Conservation (phyloP, 2,888 invertebrate genomes). For the Ormyrus thymus region DNA sequence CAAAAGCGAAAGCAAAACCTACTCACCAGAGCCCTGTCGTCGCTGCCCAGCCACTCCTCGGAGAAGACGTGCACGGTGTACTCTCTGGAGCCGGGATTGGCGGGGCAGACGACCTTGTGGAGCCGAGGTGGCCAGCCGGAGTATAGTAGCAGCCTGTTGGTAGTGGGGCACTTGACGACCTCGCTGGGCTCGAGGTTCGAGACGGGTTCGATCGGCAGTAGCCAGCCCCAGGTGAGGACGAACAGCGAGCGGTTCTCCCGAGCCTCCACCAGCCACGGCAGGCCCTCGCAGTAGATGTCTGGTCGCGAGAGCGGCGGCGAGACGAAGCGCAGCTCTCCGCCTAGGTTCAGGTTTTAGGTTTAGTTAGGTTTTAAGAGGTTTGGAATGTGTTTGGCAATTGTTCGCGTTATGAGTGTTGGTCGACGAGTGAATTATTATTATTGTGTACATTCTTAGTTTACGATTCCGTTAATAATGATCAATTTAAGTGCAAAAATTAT, state of each 20-base stretch:
- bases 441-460: no score
- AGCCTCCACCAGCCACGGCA: constrained; percentile 88
- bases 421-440: no score
- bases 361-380: no score
- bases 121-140: constrained; percentile 81
- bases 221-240: constrained; percentile 88
- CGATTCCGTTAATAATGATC: no score
- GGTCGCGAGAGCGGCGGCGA: constrained; percentile 79
- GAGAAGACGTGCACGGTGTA: constrained; percentile 87
- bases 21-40: constrained; percentile 62
- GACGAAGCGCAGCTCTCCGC: constrained; percentile 81
- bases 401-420: no score
- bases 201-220: constrained; percentile 80
- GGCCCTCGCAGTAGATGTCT: constrained; percentile 83
- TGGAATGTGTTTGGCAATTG: no score
- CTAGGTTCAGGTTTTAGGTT: constrained; percentile 50
- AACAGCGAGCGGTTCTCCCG: constrained; percentile 88
- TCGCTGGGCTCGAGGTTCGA: constrained; percentile 66
- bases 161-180: constrained; percentile 81
- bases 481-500: no score
- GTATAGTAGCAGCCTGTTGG: constrained; percentile 88
- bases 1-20: not conserved
- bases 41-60: constrained; percentile 83
- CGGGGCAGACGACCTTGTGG: constrained; percentile 83
- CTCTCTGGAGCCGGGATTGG: constrained; percentile 80